Conservation (phyloP, 2,888 invertebrate genomes). For the Andrena bicolor region DNA sequence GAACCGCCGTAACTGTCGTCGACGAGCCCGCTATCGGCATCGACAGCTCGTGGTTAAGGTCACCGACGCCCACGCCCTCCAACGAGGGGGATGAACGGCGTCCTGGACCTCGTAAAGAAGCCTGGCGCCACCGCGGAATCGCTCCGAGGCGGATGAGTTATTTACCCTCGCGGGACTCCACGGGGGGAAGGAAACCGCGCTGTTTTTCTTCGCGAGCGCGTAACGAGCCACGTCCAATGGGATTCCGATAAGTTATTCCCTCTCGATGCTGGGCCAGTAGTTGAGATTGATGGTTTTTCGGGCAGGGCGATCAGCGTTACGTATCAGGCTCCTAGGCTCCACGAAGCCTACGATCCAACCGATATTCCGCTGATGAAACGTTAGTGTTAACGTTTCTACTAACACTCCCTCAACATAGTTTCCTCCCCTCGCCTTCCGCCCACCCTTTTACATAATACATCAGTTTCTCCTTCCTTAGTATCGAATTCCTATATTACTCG, state of each 20-base stretch:
- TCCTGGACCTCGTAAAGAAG: conserved; percentile 80
- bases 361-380: conserved; percentile 14
- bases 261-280: conserved; percentile 22
- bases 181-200: conserved; percentile 57
- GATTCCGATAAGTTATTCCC: conserved; percentile 56
- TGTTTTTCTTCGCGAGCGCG: conserved; percentile 51
- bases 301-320: conserved; percentile 36
- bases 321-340: conserved; percentile 9
- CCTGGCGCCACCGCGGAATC: conserved; percentile 80
- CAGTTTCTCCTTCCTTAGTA: neutral
- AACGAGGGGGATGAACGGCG: conserved; percentile 51
- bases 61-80: conserved; percentile 33
- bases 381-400: no score
- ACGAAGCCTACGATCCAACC: conserved; percentile 18
- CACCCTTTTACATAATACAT: neutral
- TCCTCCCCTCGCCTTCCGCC: no score
- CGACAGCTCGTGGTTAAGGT: conserved; percentile 49
- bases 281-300: conserved; percentile 43
- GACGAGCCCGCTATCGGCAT: conserved; percentile 44
- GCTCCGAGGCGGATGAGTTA: conserved; percentile 78
- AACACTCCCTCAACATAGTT: no score
- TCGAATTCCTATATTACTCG: conserved; percentile 11
- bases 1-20: conserved; percentile 21
- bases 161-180: conserved; percentile 73
- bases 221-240: conserved; percentile 57